A percentile compares a stretch with the other conserved stretches of the same genome.
Conservation (phyloP, 2,797 vertebrate genomes). For the Protosalanx chinensis region DNA sequence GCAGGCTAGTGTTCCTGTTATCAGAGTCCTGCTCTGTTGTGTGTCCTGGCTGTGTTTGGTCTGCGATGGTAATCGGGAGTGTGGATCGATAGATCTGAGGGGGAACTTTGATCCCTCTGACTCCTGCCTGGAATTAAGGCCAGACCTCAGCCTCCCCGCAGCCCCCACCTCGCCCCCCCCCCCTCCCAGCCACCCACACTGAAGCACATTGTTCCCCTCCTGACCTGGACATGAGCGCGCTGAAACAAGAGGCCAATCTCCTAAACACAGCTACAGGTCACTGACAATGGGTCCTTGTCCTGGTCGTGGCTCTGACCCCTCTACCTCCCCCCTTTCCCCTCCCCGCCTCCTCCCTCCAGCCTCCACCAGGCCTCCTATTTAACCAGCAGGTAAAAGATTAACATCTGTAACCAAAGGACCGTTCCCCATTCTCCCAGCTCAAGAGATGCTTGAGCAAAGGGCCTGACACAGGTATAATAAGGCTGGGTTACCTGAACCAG, state of each 20-base stretch:
- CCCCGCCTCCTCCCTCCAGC: conserved; percentile 58
- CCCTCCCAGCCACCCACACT: conserved; percentile 43
- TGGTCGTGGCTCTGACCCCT: conserved; percentile 69
- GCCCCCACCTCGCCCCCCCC: neutral
- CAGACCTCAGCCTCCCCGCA: conserved; percentile 50
- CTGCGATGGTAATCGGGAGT: conserved; percentile 61
- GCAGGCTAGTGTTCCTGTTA: conserved; percentile 34
- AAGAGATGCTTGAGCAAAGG: conserved; percentile 68
- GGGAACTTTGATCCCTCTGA: conserved; percentile 62
- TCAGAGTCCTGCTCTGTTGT: conserved; percentile 42
- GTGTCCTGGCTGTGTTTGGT: conserved; percentile 62
- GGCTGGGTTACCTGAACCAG: conserved; percentile 73
- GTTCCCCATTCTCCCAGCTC: conserved; percentile 57
- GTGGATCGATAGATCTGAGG: conserved; percentile 66
- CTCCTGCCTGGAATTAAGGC: conserved; percentile 63
- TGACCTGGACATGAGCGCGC: conserved; percentile 36
- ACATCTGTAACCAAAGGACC: conserved; percentile 79
- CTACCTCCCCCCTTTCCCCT: conserved; percentile 31
- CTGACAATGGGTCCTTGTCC: conserved; percentile 88
- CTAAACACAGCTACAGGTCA: conserved; percentile 68
- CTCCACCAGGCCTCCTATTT: conserved; percentile 73
- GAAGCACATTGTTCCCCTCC: conserved; percentile 57
- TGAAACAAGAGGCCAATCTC: conserved; percentile 57
- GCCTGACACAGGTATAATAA: conserved; percentile 70
- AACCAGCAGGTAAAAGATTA: conserved; percentile 86